A percentile compares a stretch with the other conserved stretches of the same genome.
These are phyloP conservation scores for Lasioglossum albipes DNA, from an alignment of 1,140 invertebrate genomes.

Conservation along the genomic window DNA sequence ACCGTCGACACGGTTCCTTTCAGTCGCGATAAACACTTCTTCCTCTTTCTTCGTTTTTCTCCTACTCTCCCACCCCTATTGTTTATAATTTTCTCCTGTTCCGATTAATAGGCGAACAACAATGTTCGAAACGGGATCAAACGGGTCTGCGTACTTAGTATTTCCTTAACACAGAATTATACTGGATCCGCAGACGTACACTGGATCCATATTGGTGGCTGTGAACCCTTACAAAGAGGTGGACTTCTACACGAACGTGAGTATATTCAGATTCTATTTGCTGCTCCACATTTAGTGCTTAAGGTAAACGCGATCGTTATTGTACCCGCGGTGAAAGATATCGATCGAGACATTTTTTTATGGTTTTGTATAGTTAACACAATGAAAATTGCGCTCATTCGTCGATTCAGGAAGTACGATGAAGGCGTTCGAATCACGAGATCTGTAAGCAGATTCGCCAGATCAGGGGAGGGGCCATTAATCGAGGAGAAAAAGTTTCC, in stretches of 20 bases:
- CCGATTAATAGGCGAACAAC: conserved; percentile 11
- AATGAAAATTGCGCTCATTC: too few species aligned
- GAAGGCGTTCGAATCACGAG: too few species aligned
- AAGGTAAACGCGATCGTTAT: too few species aligned
- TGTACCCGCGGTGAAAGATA: too few species aligned
- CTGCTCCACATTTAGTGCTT: neutral
- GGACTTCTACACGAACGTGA: conserved; percentile 89
- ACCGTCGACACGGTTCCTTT: conserved; percentile 44
- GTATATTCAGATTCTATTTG: conserved; percentile 32
- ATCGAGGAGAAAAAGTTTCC: too few species aligned
- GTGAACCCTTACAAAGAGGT: conserved; percentile 98
- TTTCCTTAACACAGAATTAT: conserved; percentile 80
- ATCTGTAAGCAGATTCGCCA: too few species aligned
- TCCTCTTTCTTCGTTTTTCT: neutral
- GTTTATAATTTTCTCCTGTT: neutral
- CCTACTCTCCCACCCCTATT: neutral
- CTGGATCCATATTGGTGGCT: conserved; percentile 96
- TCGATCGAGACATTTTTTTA: too few species aligned
- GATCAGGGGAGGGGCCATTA: too few species aligned
- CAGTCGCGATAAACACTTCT: conserved; percentile 13
- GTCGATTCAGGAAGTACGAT: too few species aligned
- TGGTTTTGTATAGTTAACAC: too few species aligned
- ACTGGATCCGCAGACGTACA: conserved; percentile 86
- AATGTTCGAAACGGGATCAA: neutral
- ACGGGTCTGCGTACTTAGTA: neutral